These are phyloP conservation scores for Agapornis roseicollis DNA, from an alignment of 2,113 vertebrate genomes.

Conservation along the genomic window DNA sequence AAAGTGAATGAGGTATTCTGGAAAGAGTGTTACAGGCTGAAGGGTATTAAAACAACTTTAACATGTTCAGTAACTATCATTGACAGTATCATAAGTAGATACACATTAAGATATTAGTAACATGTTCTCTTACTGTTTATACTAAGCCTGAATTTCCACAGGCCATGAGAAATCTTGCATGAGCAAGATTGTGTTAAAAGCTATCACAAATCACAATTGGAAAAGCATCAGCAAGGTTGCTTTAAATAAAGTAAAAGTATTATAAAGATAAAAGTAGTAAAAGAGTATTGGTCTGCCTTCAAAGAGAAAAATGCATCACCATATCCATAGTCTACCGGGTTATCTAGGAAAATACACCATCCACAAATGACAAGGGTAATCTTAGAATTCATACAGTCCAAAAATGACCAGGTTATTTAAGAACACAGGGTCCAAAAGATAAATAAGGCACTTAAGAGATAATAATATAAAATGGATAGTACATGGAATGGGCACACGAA, in stretches of 20 bases:
- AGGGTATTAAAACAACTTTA: not conserved
- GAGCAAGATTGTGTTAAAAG: not conserved
- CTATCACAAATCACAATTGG: too few relatives aligned
- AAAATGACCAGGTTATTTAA: not conserved
- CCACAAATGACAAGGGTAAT: not conserved
- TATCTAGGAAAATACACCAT: not conserved
- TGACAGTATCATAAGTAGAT: not conserved
- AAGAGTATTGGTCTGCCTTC: not conserved
- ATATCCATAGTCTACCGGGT: not conserved
- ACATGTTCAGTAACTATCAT: not conserved
- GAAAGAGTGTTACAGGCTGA: not conserved
- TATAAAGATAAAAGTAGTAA: not conserved
- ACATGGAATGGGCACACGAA: fast-evolving
- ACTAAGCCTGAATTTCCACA: not conserved
- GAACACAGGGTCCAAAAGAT: not conserved
- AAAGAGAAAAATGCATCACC: not conserved
- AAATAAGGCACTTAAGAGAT: not conserved
- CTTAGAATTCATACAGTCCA: not conserved
- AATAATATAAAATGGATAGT: too few relatives aligned
- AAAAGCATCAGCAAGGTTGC: not conserved
- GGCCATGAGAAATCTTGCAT: not conserved
- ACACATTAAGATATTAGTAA: too few relatives aligned
- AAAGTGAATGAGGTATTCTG: not conserved
- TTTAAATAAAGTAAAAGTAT: not conserved
- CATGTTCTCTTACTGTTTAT: not conserved